Base-by-base conservation (phyloP, 2,113 vertebrate species). In the Vulpes vulpes region DNA sequence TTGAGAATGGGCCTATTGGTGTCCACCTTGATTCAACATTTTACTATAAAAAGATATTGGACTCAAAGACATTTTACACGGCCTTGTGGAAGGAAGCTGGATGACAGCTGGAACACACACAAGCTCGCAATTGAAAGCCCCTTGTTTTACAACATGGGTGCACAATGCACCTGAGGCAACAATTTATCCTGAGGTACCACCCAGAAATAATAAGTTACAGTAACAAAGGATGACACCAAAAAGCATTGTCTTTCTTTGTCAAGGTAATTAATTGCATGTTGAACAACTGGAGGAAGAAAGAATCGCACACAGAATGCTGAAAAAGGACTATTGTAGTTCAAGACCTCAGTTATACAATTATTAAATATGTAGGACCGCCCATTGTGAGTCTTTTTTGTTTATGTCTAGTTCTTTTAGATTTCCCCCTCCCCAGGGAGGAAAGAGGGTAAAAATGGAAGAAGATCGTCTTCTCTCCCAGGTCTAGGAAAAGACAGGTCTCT, bases 71-170 rank as follows among this genome's bases (percentile, higher is more conserved):
- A 2, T 89, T 96, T 97, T 89, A n/a, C 23, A 76, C 23, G 73
- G 27, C 60, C 76, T 25, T 67, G 93, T 90, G 53, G 7, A 35
- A 95, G 65, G 95, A 67, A 64, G 90, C 80, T 67, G 43, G 82
- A 71, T 98, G 96, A 97, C 96, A 97, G 92, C 51, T 96, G 89
- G 98, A 97, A 98, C 93, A 97, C 95, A 98, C 95, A 95, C 93
- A 91, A 81, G 92, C 73, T 96, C 76, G 71, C 90, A 49, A 89
- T 16, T 89, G 97, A 97, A 98, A 93, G 95, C 69, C 93, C 71
- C 84, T 89, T 91, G 93, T 96, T 97, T 97, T 97, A 97, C 97
- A 98, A 96, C 90, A 90, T 65, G 82, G 65, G 84, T 32, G 91
- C 83, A 92, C 16, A 53, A 89, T 95, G 90, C 97, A 95, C 96